phyloP scores from a whole-genome alignment of 2,888 invertebrate genomes.

The Macropis europaea region DNA sequence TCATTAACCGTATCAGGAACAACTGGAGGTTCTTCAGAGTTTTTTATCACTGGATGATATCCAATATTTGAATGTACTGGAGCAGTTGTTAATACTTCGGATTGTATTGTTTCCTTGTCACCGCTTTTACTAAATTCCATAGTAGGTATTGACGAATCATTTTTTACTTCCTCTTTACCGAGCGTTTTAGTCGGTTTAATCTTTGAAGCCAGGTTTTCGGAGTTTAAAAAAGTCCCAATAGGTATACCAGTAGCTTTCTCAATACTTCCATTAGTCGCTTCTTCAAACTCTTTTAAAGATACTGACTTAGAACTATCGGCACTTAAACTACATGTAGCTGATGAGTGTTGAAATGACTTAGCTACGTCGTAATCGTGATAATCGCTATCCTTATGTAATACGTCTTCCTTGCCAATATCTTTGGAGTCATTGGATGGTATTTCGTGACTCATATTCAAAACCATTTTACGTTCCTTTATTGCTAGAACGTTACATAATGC shows the following conservation, averaged over 20 bases:
- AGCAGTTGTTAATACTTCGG: slow-evolving; percentile 62
- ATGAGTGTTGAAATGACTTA: slow-evolving; percentile 7
- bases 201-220: slow-evolving; percentile 62
- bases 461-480: slow-evolving; percentile 85
- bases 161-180: slow-evolving; percentile 65
- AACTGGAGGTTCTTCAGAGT: slow-evolving; percentile 53
- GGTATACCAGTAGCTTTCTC: slow-evolving; percentile 5
- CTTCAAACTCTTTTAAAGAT: slow-evolving; percentile 12
- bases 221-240: slow-evolving; percentile 19
- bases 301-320: slow-evolving; percentile 14
- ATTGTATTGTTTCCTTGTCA: slow-evolving; percentile 59
- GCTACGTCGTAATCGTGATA: slow-evolving; percentile 11
- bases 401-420: slow-evolving; percentile 25
- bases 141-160: slow-evolving; percentile 61
- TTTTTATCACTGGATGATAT: slow-evolving; percentile 46
- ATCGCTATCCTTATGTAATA: slow-evolving; percentile 2
- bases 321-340: slow-evolving; percentile 2
- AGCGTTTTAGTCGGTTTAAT: slow-evolving; percentile 72
- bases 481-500: slow-evolving; percentile 90
- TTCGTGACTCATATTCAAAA: slow-evolving; percentile 84
- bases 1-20: slow-evolving; percentile 52
- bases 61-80: slow-evolving; percentile 53
- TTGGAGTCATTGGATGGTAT: slow-evolving; percentile 64
- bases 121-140: slow-evolving; percentile 66
- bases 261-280: slow-evolving; percentile 12